Evolutionary conservation across 2,113 vertebrate genomes (phyloP).

Genomic region (Aspiorhynchus laticeps): DNA sequence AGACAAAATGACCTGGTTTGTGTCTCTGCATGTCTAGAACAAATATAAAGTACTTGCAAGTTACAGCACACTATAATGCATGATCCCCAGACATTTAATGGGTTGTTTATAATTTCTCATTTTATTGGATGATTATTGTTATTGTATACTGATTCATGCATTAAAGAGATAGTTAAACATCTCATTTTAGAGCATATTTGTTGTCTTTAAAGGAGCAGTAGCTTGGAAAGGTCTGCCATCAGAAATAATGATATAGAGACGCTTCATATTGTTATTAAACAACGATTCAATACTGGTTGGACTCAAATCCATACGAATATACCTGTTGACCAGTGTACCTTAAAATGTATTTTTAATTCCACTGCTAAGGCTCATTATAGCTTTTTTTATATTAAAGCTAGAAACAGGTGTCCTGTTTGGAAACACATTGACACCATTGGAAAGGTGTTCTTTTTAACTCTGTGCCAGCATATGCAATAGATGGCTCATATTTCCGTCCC

Average conservation of each 20-base stretch:
- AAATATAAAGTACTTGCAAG: neutral
- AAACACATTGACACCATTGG: constrained; percentile 63
- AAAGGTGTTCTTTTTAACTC: constrained; percentile 55
- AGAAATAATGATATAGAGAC: neutral
- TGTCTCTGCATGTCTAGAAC: neutral
- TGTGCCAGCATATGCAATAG: neutral
- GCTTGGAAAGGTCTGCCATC: neutral
- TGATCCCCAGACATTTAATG: neutral
- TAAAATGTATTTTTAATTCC: constrained; percentile 8
- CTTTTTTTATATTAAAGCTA: neutral
- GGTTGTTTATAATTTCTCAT: neutral
- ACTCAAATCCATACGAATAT: neutral
- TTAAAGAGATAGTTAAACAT: neutral
- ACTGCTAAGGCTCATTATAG: neutral
- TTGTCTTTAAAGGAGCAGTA: neutral
- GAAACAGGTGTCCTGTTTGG: constrained; percentile 53
- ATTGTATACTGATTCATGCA: neutral
- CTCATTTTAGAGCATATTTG: neutral
- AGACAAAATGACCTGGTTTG: neutral
- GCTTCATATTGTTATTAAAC: neutral
- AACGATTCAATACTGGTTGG: neutral
- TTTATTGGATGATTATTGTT: neutral
- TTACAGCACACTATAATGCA: neutral
- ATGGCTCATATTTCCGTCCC: constrained; percentile 40
- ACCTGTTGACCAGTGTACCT: neutral